A percentile compares a stretch with the other conserved stretches of the same genome.
These are phyloP conservation scores for Liolophura sinensis DNA, from an alignment of 1,140 invertebrate species.

Conservation along the genomic window DNA sequence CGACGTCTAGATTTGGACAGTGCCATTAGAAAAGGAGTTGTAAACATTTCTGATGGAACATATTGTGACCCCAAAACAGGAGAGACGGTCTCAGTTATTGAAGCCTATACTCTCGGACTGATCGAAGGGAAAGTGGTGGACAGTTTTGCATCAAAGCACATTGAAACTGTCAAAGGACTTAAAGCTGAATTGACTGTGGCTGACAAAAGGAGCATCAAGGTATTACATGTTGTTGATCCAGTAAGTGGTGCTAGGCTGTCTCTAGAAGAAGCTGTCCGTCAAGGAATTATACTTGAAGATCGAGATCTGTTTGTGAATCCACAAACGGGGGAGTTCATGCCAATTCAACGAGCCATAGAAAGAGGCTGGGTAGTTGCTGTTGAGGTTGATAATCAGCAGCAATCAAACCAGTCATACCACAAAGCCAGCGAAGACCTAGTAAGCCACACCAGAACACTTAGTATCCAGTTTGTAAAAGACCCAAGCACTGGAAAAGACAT, in stretches of 20 bases:
- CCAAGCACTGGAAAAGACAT: slow-evolving; percentile 68
- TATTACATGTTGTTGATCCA: slow-evolving; percentile 72
- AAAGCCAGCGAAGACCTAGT: slow-evolving; percentile 29
- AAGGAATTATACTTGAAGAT: slow-evolving; percentile 81
- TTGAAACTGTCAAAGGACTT: slow-evolving; percentile 35
- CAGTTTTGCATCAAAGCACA: slow-evolving; percentile 23
- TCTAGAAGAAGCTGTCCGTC: slow-evolving; percentile 79
- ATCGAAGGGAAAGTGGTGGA: slow-evolving; percentile 56
- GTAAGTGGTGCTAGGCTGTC: slow-evolving; percentile 76
- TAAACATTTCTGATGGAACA: slow-evolving; percentile 59
- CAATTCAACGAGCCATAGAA: slow-evolving; percentile 79
- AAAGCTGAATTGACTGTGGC: slow-evolving; percentile 26
- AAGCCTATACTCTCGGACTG: slow-evolving; percentile 79
- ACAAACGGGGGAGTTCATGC: slow-evolving; percentile 73
- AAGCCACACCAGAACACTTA: slow-evolving; percentile 34
- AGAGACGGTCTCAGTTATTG: slow-evolving; percentile 71
- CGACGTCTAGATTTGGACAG: slow-evolving; percentile 72
- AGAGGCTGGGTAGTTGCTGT: slow-evolving; percentile 68
- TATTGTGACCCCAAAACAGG: slow-evolving; percentile 73
- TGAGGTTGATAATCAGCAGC: no score
- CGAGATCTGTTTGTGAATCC: slow-evolving; percentile 79
- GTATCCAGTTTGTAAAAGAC: slow-evolving; percentile 44
- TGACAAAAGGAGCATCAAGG: slow-evolving; percentile 25
- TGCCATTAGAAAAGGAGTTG: slow-evolving; percentile 35
- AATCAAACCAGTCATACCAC: slow-evolving; percentile 5